phyloP scores from a whole-genome alignment of 2,888 invertebrate species.

The Ommatoiulus sabulosus region DNA sequence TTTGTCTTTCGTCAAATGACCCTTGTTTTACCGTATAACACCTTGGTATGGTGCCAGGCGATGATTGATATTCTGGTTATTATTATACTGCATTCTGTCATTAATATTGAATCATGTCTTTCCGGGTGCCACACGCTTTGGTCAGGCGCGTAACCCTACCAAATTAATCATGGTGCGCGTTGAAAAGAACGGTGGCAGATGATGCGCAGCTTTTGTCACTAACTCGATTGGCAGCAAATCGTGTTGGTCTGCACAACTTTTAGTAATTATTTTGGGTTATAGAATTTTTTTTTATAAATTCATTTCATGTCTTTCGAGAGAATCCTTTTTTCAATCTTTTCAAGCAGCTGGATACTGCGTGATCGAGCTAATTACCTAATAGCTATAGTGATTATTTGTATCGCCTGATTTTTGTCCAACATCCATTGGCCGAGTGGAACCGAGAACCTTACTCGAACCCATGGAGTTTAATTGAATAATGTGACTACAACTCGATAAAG shows the following conservation, averaged over 20 bases:
- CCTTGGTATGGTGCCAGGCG: not conserved
- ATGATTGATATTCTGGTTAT: constrained; percentile 12
- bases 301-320: not conserved
- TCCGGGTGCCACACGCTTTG: not conserved
- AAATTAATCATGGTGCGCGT: not conserved
- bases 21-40: not conserved
- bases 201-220: not conserved
- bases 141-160: not conserved
- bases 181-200: not conserved
- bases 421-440: no score
- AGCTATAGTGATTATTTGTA: not conserved
- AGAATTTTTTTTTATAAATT: not conserved
- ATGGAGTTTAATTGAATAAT: no score
- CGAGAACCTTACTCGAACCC: no score
- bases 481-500: no score
- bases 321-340: not conserved
- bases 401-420: not conserved
- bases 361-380: not conserved
- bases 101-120: constrained; percentile 33
- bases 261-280: not conserved
- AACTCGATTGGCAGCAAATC: not conserved
- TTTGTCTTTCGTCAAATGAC: not conserved
- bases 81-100: constrained; percentile 1
- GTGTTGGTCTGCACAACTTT: not conserved
- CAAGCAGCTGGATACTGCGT: not conserved